Conservation (phyloP, 2,797 vertebrate genomes). For the Gila robusta region DNA sequence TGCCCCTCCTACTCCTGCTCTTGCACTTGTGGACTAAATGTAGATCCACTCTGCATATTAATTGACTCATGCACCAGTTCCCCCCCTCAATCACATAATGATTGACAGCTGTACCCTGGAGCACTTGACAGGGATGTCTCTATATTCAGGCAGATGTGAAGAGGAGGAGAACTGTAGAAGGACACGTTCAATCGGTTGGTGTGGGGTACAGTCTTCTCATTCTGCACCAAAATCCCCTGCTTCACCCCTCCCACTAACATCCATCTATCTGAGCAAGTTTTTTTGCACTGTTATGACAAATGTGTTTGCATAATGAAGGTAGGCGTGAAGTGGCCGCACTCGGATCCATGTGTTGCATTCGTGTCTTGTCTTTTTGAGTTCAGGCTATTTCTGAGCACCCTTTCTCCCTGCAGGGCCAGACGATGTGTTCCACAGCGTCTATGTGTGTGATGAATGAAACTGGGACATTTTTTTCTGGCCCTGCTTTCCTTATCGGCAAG, state of each 20-base stretch:
- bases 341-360: slow-evolving; percentile 29
- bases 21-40: slow-evolving; percentile 65
- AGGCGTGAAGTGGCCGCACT: slow-evolving; percentile 47
- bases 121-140: slow-evolving; percentile 65
- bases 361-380: slow-evolving; percentile 43
- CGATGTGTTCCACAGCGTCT: slow-evolving; percentile 34
- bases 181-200: slow-evolving; percentile 34
- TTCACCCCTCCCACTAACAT: slow-evolving; percentile 31
- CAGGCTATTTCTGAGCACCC: slow-evolving; percentile 38
- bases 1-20: slow-evolving; percentile 41
- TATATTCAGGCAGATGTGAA: slow-evolving; percentile 61
- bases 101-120: slow-evolving; percentile 72
- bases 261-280: slow-evolving; percentile 33
- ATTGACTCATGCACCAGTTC: slow-evolving; percentile 75
- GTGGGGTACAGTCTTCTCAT: background rate
- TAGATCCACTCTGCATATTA: slow-evolving; percentile 73
- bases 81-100: slow-evolving; percentile 62
- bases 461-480: slow-evolving; percentile 42
- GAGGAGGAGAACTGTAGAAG: slow-evolving; percentile 41
- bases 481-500: slow-evolving; percentile 56
- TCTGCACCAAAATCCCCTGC: slow-evolving; percentile 20
- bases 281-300: slow-evolving; percentile 39
- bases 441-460: slow-evolving; percentile 53
- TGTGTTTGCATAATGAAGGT: slow-evolving; percentile 42
- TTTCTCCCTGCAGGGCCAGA: slow-evolving; percentile 35